Evolutionary conservation across 2,113 vertebrate species (phyloP), one percentile per base, ranked within the genome.

Genomic region (Calyptommatus sinebrachiatus): DNA sequence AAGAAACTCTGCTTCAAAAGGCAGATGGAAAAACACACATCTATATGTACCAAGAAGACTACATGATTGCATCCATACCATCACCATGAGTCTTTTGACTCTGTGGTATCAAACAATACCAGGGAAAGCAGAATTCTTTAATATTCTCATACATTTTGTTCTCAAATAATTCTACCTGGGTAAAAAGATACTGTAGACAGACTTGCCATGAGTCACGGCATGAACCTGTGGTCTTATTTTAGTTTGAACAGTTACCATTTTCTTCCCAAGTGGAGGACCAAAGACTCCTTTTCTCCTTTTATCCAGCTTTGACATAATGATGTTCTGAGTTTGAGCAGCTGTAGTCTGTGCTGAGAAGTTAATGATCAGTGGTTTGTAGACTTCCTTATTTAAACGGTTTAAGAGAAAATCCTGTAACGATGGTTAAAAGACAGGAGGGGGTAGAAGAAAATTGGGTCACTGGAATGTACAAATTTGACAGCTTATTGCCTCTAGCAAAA

Each of bases 331-430:
- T 88, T 98, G 97, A 79, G 96, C 93, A 35, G 97, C 97, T 62
- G 97, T 97, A 26, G 97, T 98, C 92, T 99, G 97, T 69, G 97
- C 97, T 70, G 97, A 98, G 88, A 98, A 98, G 94, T 97, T 99
- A 88, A 98, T 93, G 66, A 98, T 91, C 86, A 97, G 89, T 57
- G 97, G 97, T 88, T 91, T 96, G 93, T 97, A 98, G 73, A 93
- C 85, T 18, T 97, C 94, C 89, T 97, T 98, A 86, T 95, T 87
- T 89, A 98, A 93, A 28, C 85, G 93, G 76, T 96, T 97, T 91
- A 97, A 88, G 74, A 98, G 93, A 88, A 99, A 86, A 89, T 81
- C 79, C 79, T 81, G 71, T 71, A 67, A 81, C 53, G 65, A 45
- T 70, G 53, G 50, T 74, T 57, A 46, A 68, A 74, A 61, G 35